A percentile compares a stretch with the other conserved stretches of the same genome.
These are phyloP conservation scores for Microcebus lehilahytsara DNA, from an alignment of 2,113 vertebrate species.

Conservation along the genomic window DNA sequence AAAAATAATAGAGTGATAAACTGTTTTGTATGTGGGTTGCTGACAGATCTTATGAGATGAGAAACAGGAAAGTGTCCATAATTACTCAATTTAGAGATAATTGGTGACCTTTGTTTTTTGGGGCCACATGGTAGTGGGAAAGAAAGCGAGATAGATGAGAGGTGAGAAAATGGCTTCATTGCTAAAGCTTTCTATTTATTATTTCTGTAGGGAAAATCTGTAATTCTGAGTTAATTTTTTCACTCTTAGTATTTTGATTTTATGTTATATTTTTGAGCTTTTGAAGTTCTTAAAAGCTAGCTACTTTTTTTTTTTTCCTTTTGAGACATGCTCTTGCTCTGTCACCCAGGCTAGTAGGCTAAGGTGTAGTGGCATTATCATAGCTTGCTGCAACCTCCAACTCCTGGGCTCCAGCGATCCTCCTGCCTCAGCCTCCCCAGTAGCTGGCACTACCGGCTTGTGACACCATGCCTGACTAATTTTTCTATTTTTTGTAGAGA, in stretches of 20 bases:
- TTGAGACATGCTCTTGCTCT: too few relatives aligned
- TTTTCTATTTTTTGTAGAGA: too few relatives aligned
- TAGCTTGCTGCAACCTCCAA: too few relatives aligned
- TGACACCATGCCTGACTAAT: too few relatives aligned
- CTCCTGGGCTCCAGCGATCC: too few relatives aligned
- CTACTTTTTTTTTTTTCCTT: not conserved
- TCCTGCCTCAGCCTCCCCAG: too few relatives aligned
- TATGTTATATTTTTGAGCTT: not conserved
- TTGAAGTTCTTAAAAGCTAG: slow-evolving; percentile 5
- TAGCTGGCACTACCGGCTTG: too few relatives aligned
- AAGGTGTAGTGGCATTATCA: too few relatives aligned
- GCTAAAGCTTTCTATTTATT: not conserved
- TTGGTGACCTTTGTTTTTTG: not conserved
- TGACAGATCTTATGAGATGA: not conserved
- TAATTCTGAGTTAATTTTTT: slow-evolving; percentile 6
- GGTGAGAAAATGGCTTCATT: not conserved
- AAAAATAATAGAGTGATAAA: not conserved
- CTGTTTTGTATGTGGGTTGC: not conserved
- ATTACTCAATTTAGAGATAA: not conserved
- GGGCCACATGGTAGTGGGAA: not conserved
- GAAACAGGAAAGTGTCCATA: not conserved
- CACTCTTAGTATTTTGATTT: slow-evolving; percentile 1
- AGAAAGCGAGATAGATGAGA: not conserved
- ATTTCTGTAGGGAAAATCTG: not conserved
- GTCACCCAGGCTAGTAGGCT: too few relatives aligned